Percentiles rank a stretch among this genome's conserved stretches.
phyloP scores from a whole-genome alignment of 2,888 invertebrate genomes.

The Stegophylla sp. region DNA sequence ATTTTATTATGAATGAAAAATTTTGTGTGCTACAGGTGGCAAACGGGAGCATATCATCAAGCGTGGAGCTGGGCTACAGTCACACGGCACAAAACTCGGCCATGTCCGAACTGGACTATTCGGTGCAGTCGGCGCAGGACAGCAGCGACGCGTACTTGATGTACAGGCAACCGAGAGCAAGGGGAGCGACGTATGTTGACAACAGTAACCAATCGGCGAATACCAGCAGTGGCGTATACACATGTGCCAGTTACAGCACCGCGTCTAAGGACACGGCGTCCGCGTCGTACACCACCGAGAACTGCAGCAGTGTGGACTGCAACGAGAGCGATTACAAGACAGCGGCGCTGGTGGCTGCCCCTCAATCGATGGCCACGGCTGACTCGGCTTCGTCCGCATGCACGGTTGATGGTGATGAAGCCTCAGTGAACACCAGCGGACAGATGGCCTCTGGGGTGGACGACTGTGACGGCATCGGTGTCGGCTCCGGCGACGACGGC shows the following conservation, averaged over 20 bases:
- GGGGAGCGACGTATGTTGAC: constrained; percentile 65
- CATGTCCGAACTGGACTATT: constrained; percentile 72
- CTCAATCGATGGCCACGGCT: not conserved
- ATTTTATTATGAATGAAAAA: too few relatives aligned
- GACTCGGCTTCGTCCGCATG: constrained; percentile 26
- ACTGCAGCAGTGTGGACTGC: constrained; percentile 36
- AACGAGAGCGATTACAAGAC: constrained; percentile 1
- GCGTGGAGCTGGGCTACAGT: constrained; percentile 82
- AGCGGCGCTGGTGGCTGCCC: not conserved
- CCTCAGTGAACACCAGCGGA: too few relatives aligned
- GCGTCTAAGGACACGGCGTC: constrained; percentile 40
- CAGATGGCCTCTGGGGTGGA: constrained; percentile 13
- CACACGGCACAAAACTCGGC: constrained; percentile 87
- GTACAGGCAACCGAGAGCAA: constrained; percentile 39
- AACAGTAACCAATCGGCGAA: constrained; percentile 65
- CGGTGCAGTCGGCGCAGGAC: constrained; percentile 67
- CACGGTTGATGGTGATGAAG: not conserved
- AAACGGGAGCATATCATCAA: constrained; percentile 67
- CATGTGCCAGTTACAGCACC: constrained; percentile 66
- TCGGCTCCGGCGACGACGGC: not conserved
- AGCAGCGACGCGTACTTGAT: constrained; percentile 71
- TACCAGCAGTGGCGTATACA: constrained; percentile 85
- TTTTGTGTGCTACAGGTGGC: not conserved
- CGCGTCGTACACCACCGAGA: constrained; percentile 49
- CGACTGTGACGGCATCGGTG: constrained; percentile 15